Evolutionary conservation across 2,888 invertebrate genomes (phyloP), one percentile per base, ranked within the genome.

Genomic region (Limnephilus auricula): DNA sequence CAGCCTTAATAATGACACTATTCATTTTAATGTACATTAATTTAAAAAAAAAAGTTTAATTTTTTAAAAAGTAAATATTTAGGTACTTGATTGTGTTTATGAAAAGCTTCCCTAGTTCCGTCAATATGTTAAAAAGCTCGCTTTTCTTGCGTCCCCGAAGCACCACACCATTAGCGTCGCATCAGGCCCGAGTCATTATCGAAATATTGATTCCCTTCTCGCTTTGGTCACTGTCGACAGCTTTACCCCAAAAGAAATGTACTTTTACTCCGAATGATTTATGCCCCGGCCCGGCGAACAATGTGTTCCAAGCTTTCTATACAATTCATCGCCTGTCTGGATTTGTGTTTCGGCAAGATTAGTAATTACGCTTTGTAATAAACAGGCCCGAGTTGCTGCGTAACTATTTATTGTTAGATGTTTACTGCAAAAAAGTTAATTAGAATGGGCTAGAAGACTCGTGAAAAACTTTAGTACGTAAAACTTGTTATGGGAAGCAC

Each of bases 221-320:
- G 34, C n/a, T 79, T 34, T 78, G 87, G 87, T 88, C 87, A 88
- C 78, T 88, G 87, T 88, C 78, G 87, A 32, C 79, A 78, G 78
- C 34, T 45, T 79, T 65, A 30, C 87, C 18, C 31, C 31, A 78
- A 34, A 88, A 88, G 87, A 88, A 88, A 88, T 34, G 50, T 88
- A 34, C 87, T 88, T 88, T 88, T 40, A 31, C 65, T n/a, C 34
- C 5, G 87, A 88, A 88, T 88, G 87, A 88, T 65, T 78, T 79
- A 88, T 88, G 78, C 87, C 78, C 10, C 40, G 34, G 37, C 30
- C 40, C 40, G 37, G 85, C 85, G 85, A 40, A 85, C 85, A 85
- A 85, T 85, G 30, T 18, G 84, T 37, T 84, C 85, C 37, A 2
- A 30, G 37, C 30, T 30, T 37, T n/a, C 37, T 37, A 40, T 85